These are phyloP conservation scores for Dasysyrphus tricinctus DNA, from an alignment of 2,888 invertebrate genomes.

Conservation along the genomic window DNA sequence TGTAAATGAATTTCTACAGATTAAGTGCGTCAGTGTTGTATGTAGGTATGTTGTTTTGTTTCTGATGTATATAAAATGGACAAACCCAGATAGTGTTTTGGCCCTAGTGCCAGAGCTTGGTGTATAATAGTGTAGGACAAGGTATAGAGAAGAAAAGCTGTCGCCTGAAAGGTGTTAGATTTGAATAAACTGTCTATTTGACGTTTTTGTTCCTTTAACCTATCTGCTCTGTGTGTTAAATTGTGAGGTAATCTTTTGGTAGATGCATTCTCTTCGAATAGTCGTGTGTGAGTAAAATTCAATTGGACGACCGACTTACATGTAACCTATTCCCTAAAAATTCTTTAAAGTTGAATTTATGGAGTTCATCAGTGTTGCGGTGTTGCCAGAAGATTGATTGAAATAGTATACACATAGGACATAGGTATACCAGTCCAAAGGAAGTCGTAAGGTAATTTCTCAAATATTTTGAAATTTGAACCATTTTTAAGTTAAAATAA, in stretches of 20 bases:
- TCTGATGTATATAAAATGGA: too few relatives aligned
- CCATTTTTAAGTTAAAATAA: too few relatives aligned
- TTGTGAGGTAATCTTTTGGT: constrained; percentile 1
- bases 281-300: neutral
- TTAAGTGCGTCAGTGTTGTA: constrained; percentile 5
- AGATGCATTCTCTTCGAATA: neutral
- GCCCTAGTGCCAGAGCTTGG: too few relatives aligned
- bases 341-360: too few relatives aligned
- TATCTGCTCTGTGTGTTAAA: neutral
- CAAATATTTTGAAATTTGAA: too few relatives aligned
- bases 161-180: neutral
- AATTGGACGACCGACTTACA: neutral
- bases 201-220: neutral
- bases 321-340: too few relatives aligned
- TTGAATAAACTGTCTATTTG: constrained; percentile 10
- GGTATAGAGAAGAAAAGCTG: neutral
- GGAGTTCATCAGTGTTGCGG: too few relatives aligned
- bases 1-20: constrained; percentile 45
- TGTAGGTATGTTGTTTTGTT: too few relatives aligned
- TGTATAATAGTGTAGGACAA: neutral
- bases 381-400: too few relatives aligned
- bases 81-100: neutral
- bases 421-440: too few relatives aligned
- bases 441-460: too few relatives aligned
- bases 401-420: too few relatives aligned